Base-by-base conservation (phyloP, 2,888 invertebrate genomes). In the Euplexia lucipara region DNA sequence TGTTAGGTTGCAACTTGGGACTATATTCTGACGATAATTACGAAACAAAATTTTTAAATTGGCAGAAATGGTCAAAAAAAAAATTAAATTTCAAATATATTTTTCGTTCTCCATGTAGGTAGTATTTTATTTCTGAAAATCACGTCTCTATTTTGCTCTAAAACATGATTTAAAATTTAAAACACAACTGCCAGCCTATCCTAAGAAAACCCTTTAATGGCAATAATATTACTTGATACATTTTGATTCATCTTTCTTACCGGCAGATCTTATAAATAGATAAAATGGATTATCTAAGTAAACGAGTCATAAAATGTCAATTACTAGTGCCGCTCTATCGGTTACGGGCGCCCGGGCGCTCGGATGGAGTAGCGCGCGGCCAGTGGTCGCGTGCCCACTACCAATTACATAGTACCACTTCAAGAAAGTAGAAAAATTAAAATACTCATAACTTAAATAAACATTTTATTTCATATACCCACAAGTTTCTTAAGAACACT, bases 301-400 rank as follows among this genome's bases (percentile, higher is more conserved):
- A 80, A 80, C 75, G 72, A 78, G 73, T 76, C 73, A 81, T 78
- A 78, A 78, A 80, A 80, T 76, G 71, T 76, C 81, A 78, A 76
- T 72, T 60, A 72, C 76, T 65, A 62, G 61, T 71, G 71, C 78
- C 63, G 57, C 76, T 76, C 78, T 78, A 80, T 70, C 60, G 71
- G 67, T 53, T 56, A 64, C 64, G 42, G 53, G 39, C 39, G 12
- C 48, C 26, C 26, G 26, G 5, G 26, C 26, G 26, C 26, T 5
- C 45, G 57, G 22, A 48, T 52, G 26, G 54, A 2, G 18, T 10
- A 44, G 18, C 16, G 54, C 45, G 54, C 65, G 22, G 57, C 47
- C 48, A 44, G 57, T 52, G 37, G 79, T 75, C 81, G 81, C 81
- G 79, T 81, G 81, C 71, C 68, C 75, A 22, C 64, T 44, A 52